phyloP scores from a whole-genome alignment of 2,797 vertebrate species.

The Gymnoscopelus microlampas region DNA sequence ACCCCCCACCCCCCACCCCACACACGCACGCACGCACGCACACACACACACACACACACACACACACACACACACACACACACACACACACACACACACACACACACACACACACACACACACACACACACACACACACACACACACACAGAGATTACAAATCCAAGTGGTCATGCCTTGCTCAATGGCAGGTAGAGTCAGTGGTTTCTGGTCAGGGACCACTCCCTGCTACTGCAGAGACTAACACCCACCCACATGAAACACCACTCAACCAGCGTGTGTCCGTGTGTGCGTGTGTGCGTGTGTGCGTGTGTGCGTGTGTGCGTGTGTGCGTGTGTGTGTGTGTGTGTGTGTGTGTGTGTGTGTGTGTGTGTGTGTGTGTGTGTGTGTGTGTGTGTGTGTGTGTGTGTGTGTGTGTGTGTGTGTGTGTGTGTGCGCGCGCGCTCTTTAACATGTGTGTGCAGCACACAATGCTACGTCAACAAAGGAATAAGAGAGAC shows the following conservation, averaged over 20 bases:
- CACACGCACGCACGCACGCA: too few relatives aligned
- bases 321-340: too few relatives aligned
- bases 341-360: too few relatives aligned
- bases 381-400: too few relatives aligned
- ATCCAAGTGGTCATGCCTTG: slow-evolving; percentile 35
- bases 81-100: slow-evolving; percentile 20
- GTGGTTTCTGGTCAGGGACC: slow-evolving; percentile 38
- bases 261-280: too few relatives aligned
- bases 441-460: background rate
- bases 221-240: slow-evolving; percentile 60
- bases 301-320: too few relatives aligned
- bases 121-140: slow-evolving; percentile 21
- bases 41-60: slow-evolving; percentile 18
- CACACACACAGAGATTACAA: slow-evolving; percentile 14
- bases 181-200: slow-evolving; percentile 36
- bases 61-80: slow-evolving; percentile 20
- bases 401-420: too few relatives aligned
- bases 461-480: slow-evolving; percentile 2
- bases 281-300: too few relatives aligned
- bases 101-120: slow-evolving; percentile 29
- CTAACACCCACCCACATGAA: slow-evolving; percentile 11
- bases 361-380: too few relatives aligned
- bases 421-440: background rate
- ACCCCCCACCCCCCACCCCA: slow-evolving; percentile 46
- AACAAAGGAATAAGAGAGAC: slow-evolving; percentile 11